These are phyloP conservation scores for Labeo calbasu DNA, from an alignment of 2,797 vertebrate genomes.

Conservation along the genomic window DNA sequence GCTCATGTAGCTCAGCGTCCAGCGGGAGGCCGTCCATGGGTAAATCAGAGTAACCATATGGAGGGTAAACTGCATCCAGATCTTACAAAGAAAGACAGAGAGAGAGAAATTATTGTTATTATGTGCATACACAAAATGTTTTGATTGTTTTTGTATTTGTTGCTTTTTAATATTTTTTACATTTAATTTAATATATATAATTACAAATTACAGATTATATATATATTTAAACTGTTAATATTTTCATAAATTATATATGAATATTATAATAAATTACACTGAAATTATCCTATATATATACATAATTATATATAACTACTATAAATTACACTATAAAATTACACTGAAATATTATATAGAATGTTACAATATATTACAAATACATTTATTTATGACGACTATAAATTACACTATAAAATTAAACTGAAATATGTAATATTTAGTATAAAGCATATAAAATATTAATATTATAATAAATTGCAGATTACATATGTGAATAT, in stretches of 20 bases:
- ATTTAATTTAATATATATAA: background rate
- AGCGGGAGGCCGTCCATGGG: constrained; percentile 71
- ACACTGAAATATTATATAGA: too few relatives aligned
- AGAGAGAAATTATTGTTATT: background rate
- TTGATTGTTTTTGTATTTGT: background rate
- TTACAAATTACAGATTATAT: too few relatives aligned
- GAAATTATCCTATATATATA: too few relatives aligned
- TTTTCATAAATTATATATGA: too few relatives aligned
- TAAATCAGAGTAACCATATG: constrained; percentile 74
- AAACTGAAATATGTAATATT: background rate
- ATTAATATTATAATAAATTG: too few relatives aligned
- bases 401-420: background rate
- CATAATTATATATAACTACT: too few relatives aligned
- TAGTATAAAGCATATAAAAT: too few relatives aligned
- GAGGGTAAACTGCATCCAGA: constrained; percentile 70
- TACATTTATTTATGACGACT: background rate
- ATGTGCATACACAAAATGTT: background rate
- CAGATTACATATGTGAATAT: too few relatives aligned
- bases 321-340: too few relatives aligned
- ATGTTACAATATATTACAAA: too few relatives aligned
- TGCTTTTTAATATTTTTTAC: background rate
- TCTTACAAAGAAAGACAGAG: constrained; percentile 61
- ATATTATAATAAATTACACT: too few relatives aligned
- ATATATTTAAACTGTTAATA: too few relatives aligned
- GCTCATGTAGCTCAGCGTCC: constrained; percentile 74